A percentile compares a stretch with the other conserved stretches of the same genome.
phyloP scores from a whole-genome alignment of 30 jellyfish, hydroid and myxozoan genomes.

The Aurelia sp. region DNA sequence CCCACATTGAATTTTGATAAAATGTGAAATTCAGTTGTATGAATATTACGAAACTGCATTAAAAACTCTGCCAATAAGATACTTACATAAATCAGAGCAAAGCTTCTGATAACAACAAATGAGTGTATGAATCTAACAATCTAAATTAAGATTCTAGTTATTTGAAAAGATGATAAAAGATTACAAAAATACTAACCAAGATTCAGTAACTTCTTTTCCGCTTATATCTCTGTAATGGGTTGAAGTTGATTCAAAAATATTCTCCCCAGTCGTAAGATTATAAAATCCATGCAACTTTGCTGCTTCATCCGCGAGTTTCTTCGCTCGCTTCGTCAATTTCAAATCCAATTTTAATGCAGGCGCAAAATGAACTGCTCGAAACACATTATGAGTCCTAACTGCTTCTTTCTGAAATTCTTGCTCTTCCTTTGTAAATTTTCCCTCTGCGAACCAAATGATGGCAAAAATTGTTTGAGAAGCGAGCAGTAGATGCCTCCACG shows the following conservation, averaged over 20 bases:
- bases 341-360: conserved; percentile 82
- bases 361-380: conserved; percentile 79
- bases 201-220: conserved; percentile 75
- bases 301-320: conserved; percentile 70
- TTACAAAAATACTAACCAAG: conserved; percentile 47
- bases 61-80: too few relatives aligned
- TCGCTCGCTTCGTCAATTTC: conserved; percentile 76
- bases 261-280: conserved; percentile 47
- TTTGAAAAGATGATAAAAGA: too few relatives aligned
- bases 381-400: conserved; percentile 77
- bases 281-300: conserved; percentile 66
- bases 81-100: too few relatives aligned
- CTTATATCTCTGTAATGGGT: conserved; percentile 40
- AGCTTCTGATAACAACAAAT: too few relatives aligned
- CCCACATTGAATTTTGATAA: too few relatives aligned
- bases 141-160: too few relatives aligned
- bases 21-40: too few relatives aligned
- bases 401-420: conserved; percentile 70
- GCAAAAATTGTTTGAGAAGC: neutral
- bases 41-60: too few relatives aligned
- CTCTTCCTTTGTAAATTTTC: conserved; percentile 49
- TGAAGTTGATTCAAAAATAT: conserved; percentile 57
- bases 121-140: too few relatives aligned
- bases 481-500: too few relatives aligned
- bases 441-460: neutral